phyloP scores from a whole-genome alignment of 2,113 vertebrate species.

The Heptranchias perlo region DNA sequence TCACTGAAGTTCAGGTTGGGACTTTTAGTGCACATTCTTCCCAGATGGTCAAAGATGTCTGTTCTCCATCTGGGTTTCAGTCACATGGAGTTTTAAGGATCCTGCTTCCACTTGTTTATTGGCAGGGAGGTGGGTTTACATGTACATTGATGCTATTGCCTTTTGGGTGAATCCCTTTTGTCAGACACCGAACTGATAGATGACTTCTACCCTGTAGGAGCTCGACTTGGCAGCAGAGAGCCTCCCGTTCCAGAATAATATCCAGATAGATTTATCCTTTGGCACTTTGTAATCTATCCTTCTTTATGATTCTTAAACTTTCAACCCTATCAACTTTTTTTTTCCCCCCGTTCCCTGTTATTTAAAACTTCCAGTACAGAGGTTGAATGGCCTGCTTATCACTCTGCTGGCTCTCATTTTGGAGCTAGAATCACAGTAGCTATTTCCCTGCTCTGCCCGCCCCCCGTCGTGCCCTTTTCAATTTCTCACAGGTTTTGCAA shows the following conservation, averaged over 20 bases:
- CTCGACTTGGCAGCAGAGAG: not conserved
- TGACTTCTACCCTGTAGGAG: not conserved
- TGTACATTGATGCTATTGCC: not conserved
- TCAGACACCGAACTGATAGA: not conserved
- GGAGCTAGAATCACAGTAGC: not conserved
- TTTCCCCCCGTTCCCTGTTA: not conserved
- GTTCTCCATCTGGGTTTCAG: not conserved
- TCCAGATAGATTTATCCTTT: no score
- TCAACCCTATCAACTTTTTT: no score
- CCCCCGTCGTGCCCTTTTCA: not conserved
- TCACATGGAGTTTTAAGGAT: not conserved
- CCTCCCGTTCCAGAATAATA: not conserved
- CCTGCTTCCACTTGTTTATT: not conserved
- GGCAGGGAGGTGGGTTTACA: not conserved
- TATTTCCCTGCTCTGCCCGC: not conserved
- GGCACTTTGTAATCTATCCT: not conserved
- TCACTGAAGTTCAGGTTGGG: not conserved
- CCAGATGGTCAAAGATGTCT: no score
- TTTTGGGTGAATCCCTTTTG: not conserved
- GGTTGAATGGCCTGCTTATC: not conserved
- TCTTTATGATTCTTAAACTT: not conserved
- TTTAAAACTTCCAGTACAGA: not conserved
- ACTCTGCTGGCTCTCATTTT: not conserved
- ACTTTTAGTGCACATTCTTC: not conserved
- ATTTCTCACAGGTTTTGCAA: not conserved